Evolutionary conservation across 2,888 invertebrate species (phyloP), one percentile per base, ranked within the genome.

Genomic region (Tetramorium bicarinatum): DNA sequence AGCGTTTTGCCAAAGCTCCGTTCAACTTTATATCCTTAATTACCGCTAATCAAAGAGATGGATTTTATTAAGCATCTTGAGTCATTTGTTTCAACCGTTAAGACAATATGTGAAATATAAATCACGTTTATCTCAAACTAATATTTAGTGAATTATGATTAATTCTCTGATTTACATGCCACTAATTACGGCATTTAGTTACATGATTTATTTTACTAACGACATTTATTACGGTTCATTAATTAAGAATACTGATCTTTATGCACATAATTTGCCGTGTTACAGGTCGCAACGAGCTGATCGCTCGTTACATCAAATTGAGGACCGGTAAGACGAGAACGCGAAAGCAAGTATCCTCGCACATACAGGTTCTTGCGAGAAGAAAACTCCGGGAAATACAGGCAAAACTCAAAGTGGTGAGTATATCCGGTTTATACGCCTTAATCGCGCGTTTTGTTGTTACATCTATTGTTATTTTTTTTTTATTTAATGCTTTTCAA

Each of bases 311-410:
- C 96, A 99, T 99, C 95, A 99, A 99, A 96, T 96, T 99, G 95
- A 97, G 99, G 94, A 99, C 99, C 92, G 99, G 99, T 91, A 99
- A 99, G 95, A 99, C 99, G 95, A 97, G 99, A 95, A 99, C 99
- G 95, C 96, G 99, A 95, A 99, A 99, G 96, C 99, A 99, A 96
- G 99, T 99, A 94, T 99, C 99, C 93, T 99, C 99, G 94, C 99
- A 99, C 95, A 99, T 99, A 95, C 99, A 99, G 96, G 99, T 99
- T 94, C 97, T 99, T 95, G 99, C 99, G 92, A 97, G 99, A 95
- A 97, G 99, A 96, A 99, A 99, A 96, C 96, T 99, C 93, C 97
- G 99, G 92, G 99, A 99, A 96, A 98, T 99, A 93, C 99, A 99
- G 95, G 98, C 99, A 93, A 99, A 99, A 97, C 97, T 99, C 93